A percentile compares a stretch with the other conserved stretches of the same genome.
phyloP scores from a whole-genome alignment of 2,797 vertebrate species.

The Taeniopygia guttata region DNA sequence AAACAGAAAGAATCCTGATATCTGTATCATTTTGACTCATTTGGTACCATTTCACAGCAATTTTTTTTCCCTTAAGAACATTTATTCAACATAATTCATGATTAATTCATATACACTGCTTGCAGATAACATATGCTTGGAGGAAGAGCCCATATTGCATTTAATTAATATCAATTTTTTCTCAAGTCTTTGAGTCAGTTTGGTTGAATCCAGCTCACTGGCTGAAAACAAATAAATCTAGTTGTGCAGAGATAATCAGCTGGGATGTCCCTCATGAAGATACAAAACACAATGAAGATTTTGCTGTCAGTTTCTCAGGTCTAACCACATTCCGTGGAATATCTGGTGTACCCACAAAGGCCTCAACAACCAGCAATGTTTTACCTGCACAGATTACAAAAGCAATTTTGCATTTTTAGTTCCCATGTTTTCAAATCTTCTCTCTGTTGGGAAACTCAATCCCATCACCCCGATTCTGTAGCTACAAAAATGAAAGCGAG shows the following conservation, averaged over 20 bases:
- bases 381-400: neutral
- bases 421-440: neutral
- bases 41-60: neutral
- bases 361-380: neutral
- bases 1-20: neutral
- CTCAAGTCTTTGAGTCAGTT: neutral
- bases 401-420: neutral
- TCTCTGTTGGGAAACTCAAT: neutral
- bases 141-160: neutral
- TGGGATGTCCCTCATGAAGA: neutral
- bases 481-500: neutral
- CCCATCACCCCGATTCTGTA: neutral
- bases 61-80: neutral
- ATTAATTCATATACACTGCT: neutral
- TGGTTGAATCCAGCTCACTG: neutral
- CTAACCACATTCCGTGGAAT: neutral
- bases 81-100: neutral
- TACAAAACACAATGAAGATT: neutral
- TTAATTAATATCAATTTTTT: neutral
- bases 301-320: neutral
- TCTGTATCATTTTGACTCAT: neutral
- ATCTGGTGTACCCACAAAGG: neutral
- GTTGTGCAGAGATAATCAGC: neutral
- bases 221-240: neutral
- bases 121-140: neutral